Evolutionary conservation across 2,888 invertebrate genomes (phyloP), one percentile per base, ranked within the genome.

Genomic region (Schizotus pectinicornis): DNA sequence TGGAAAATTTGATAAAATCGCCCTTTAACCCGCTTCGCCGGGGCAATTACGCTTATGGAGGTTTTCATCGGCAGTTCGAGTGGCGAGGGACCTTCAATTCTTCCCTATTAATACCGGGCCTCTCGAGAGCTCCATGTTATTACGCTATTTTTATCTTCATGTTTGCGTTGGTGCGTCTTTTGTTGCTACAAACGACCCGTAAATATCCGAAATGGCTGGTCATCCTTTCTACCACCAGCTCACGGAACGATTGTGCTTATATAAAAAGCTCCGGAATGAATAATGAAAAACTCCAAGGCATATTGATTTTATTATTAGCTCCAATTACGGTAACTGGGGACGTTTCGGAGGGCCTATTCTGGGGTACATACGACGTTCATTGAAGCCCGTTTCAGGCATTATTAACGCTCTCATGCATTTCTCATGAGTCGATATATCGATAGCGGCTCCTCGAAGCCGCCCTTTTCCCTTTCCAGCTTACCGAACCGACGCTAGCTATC

Each of bases 361-460:
- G 30, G 22, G 22, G 52, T 52, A 45, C 36, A 30, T 33, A 36
- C 36, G 52, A 36, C 43, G 30, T 37, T 45, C 52, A 52, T 52
- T 52, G 31, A 43, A 30, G 30, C 11, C 9, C 43, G 12, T n/a
- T 55, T 50, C 51, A 51, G 50, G 49, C 55, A 59, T 56, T 56
- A 56, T 63, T 61, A 63, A 60, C 58, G 58, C 56, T 63, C 58
- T 56, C 63, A 63, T 63, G 63, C 60, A 63, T 63, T 63, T 63
- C 58, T 61, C 60, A 63, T 63, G 60, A 63, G 63, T 58, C 63
- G 48, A 62, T 62, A 62, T 62, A 59, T 62, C 56, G 63, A 63
- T 63, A 58, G 55, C 52, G 58, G 63, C 47, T 56, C 58, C 59
- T 60, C 48, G 55, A 55, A 55, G 51, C 45, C 60, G 48, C 55